phyloP scores from a whole-genome alignment of 2,113 vertebrate species.

The Microcebus tavaratra region DNA sequence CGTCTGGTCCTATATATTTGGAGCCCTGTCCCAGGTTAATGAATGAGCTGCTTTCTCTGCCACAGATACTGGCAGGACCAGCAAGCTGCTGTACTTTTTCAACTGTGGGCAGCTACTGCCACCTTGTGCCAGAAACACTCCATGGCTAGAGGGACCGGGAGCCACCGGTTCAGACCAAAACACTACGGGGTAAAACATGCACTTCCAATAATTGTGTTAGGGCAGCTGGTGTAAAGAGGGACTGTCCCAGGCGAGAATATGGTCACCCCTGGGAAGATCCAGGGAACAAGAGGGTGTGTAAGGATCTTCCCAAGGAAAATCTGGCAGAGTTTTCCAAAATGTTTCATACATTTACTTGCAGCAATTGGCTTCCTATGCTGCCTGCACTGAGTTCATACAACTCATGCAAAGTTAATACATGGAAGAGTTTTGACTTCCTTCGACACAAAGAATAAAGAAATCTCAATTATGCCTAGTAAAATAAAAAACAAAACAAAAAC shows the following conservation, averaged over 20 bases:
- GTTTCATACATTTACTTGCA: neutral
- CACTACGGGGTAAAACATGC: neutral
- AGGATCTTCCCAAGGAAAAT: neutral
- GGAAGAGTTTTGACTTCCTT: neutral
- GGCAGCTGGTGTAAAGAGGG: neutral
- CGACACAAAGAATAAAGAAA: neutral
- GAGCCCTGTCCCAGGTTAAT: too few relatives aligned
- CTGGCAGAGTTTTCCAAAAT: neutral
- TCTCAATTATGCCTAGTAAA: neutral
- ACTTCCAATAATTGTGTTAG: neutral
- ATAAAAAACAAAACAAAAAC: too few relatives aligned
- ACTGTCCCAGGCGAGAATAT: neutral
- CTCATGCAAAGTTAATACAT: rapidly evolving
- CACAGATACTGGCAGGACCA: neutral
- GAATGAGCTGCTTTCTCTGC: neutral
- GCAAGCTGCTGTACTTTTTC: neutral
- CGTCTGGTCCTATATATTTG: neutral
- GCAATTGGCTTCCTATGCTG: neutral
- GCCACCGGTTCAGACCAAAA: neutral
- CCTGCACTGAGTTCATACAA: too few relatives aligned
- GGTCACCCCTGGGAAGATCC: neutral
- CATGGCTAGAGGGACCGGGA: neutral
- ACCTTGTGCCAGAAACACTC: slow-evolving; percentile 15
- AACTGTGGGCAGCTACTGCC: slow-evolving; percentile 10
- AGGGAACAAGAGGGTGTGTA: neutral